Percentiles rank a stretch among this genome's conserved stretches.
Conservation (phyloP, 2,113 vertebrate genomes). For the Hippolais icterina region DNA sequence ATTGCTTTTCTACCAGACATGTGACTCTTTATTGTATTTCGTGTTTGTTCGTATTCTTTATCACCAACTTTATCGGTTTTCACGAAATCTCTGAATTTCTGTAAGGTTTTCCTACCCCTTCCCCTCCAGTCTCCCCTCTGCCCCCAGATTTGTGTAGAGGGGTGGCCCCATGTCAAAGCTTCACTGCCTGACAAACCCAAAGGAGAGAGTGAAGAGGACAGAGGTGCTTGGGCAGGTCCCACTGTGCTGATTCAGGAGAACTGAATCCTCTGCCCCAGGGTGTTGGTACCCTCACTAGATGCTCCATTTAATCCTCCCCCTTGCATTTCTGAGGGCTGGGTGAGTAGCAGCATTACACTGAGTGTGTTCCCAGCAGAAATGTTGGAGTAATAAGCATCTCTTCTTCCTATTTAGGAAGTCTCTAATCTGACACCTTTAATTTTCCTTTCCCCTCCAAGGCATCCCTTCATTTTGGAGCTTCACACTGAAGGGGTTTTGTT, state of each 20-base stretch:
- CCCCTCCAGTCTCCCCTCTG: not conserved
- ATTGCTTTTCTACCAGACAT: not conserved
- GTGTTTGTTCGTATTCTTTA: not conserved
- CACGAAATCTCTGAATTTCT: not conserved
- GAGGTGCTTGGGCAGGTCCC: not conserved
- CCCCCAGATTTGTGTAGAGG: not conserved
- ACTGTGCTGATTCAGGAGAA: not conserved
- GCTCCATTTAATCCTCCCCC: not conserved
- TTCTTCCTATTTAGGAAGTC: not conserved
- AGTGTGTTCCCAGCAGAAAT: not conserved
- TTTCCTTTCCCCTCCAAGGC: not conserved
- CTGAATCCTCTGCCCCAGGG: not conserved
- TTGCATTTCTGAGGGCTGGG: not conserved
- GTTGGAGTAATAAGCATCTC: not conserved
- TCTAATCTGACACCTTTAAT: not conserved
- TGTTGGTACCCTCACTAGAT: not conserved
- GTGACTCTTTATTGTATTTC: not conserved
- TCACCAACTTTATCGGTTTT: not conserved
- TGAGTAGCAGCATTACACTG: not conserved
- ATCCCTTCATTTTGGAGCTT: not conserved
- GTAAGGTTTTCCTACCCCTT: not conserved
- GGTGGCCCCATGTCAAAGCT: not conserved
- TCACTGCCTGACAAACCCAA: not conserved
- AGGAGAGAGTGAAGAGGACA: not conserved
- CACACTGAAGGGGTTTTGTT: not conserved